Evolutionary conservation across 2,797 vertebrate species (phyloP).

Genomic region (Scleropages formosus): DNA sequence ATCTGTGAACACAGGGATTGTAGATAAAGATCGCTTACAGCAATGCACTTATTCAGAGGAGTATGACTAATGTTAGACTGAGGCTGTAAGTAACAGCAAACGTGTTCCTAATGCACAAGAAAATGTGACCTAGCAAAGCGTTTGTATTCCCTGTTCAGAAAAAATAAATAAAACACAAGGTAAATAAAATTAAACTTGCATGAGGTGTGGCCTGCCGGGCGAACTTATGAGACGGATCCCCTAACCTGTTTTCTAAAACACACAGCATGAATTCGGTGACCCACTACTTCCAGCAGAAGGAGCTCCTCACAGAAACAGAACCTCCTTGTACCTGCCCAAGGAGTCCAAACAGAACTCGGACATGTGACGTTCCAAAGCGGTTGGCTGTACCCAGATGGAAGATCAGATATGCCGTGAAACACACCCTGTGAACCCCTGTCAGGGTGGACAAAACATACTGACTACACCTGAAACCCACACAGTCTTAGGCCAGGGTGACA

Average conservation of each 20-base stretch:
- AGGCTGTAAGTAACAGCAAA: neutral
- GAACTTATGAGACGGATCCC: conserved; percentile 1
- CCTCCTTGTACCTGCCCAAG: neutral
- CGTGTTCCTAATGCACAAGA: neutral
- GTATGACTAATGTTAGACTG: no score
- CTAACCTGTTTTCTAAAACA: neutral
- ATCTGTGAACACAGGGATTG: neutral
- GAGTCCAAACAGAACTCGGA: neutral
- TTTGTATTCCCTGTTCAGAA: neutral
- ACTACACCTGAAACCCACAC: neutral
- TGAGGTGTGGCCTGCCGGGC: neutral
- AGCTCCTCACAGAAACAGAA: neutral
- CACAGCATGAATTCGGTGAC: neutral
- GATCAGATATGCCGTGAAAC: conserved; percentile 2
- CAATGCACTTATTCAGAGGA: neutral
- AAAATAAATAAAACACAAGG: neutral
- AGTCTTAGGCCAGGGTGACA: neutral
- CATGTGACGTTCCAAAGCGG: neutral
- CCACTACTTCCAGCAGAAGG: neutral
- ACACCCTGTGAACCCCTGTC: neutral
- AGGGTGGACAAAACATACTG: conserved; percentile 8
- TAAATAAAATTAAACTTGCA: no score
- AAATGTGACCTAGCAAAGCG: neutral
- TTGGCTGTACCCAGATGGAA: neutral
- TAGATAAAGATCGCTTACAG: conserved; percentile 2